Conservation (phyloP, 2,888 invertebrate genomes). For the Himalopsyche kuldschensis region DNA sequence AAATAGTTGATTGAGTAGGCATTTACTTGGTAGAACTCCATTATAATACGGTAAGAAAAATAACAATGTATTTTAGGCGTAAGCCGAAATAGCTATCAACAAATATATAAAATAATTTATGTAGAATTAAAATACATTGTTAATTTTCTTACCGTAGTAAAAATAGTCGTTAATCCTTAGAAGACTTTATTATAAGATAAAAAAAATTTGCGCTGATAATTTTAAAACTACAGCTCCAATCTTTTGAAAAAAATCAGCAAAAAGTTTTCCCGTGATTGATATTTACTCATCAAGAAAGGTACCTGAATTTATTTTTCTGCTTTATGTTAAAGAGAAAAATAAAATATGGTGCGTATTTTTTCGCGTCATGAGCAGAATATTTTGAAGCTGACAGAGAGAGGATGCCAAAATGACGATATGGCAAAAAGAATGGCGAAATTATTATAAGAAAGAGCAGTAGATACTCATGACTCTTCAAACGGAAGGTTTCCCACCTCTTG, state of each 20-base stretch:
- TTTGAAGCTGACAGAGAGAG: neutral
- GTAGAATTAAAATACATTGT: too few relatives aligned
- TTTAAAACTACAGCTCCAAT: neutral
- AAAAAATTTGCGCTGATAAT: neutral
- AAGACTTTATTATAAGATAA: neutral
- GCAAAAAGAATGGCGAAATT: neutral
- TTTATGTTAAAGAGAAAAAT: neutral
- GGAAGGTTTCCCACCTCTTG: neutral
- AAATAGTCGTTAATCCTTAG: too few relatives aligned
- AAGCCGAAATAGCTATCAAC: too few relatives aligned
- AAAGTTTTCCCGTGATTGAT: neutral
- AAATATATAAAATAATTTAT: too few relatives aligned
- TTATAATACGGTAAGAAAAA: too few relatives aligned
- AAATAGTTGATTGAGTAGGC: too few relatives aligned
- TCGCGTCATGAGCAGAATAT: neutral
- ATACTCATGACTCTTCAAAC: neutral
- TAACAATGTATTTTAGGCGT: too few relatives aligned
- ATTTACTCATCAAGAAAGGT: neutral
- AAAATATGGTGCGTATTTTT: neutral
- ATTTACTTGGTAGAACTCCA: too few relatives aligned
- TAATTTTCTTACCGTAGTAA: too few relatives aligned
- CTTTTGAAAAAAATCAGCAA: neutral
- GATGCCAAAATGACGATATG: neutral
- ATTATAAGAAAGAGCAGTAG: neutral
- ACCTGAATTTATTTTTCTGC: neutral